A percentile compares a stretch with the other conserved stretches of the same genome.
Conservation (phyloP, 2,113 vertebrate species). For the Tychaedon coryphoeus region DNA sequence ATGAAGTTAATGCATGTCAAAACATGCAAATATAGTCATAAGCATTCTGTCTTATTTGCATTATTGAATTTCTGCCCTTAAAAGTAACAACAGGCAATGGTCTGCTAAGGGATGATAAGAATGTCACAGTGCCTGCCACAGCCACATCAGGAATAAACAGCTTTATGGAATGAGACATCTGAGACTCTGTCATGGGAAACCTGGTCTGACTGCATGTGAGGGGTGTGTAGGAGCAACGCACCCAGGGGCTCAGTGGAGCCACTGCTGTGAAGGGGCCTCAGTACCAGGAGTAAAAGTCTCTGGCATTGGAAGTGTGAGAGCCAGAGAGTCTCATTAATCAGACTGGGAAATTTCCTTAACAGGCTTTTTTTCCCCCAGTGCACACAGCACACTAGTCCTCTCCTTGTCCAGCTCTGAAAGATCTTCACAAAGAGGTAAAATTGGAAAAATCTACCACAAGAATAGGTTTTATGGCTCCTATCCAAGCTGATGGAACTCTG, state of each 20-base stretch:
- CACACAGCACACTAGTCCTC: neutral
- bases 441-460: neutral
- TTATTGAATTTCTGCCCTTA: neutral
- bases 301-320: neutral
- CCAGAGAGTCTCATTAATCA: neutral
- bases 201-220: neutral
- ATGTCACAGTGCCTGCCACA: neutral
- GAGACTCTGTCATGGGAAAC: neutral
- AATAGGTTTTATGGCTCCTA: neutral
- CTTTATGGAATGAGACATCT: neutral
- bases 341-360: neutral
- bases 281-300: neutral
- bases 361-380: neutral
- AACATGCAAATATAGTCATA: neutral
- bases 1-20: neutral
- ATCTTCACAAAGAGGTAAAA: neutral
- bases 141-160: neutral
- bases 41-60: neutral
- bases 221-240: neutral
- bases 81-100: neutral
- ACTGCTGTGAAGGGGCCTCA: neutral
- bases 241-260: rapidly evolving
- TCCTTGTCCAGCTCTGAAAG: neutral
- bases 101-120: neutral
- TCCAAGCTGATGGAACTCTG: neutral